These are phyloP conservation scores for Plagodis dolabraria DNA, from an alignment of 2,888 invertebrate genomes.

Conservation along the genomic window DNA sequence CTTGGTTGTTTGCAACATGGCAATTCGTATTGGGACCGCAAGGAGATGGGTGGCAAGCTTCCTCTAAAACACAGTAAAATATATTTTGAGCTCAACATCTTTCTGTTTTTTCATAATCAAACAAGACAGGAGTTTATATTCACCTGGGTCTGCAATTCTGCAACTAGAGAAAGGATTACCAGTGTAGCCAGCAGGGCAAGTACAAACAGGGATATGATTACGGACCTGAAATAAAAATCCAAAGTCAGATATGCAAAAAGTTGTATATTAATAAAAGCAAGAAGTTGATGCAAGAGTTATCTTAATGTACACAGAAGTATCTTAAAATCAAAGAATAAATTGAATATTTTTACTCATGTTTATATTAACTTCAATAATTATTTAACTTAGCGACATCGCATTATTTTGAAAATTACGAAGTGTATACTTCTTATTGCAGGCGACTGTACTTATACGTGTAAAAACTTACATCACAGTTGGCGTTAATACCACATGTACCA, in stretches of 20 bases:
- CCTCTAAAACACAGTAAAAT: conserved; percentile 83
- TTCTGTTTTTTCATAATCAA: not conserved
- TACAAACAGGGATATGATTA: conserved; percentile 91
- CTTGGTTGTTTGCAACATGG: conserved; percentile 90
- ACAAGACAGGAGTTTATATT: not conserved
- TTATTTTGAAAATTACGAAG: no score
- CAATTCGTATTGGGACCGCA: conserved; percentile 93
- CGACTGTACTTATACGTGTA: not conserved
- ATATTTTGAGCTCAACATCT: not conserved
- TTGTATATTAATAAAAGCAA: not conserved
- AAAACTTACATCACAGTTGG: conserved; percentile 88
- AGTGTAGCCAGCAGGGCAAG: conserved; percentile 90
- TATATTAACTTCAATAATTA: no score
- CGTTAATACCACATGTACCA: conserved; percentile 90
- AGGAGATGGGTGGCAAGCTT: conserved; percentile 92
- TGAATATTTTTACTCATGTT: no score
- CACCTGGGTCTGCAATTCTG: conserved; percentile 90
- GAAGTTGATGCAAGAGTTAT: not conserved
- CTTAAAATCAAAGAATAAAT: no score
- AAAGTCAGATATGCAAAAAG: not conserved
- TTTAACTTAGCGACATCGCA: no score
- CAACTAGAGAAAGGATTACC: conserved; percentile 92
- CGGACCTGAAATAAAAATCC: conserved; percentile 70
- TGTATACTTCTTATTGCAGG: not conserved
- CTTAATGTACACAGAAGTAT: not conserved